These are phyloP conservation scores for Orius laevigatus DNA, from an alignment of 1,140 invertebrate genomes.

Conservation along the genomic window DNA sequence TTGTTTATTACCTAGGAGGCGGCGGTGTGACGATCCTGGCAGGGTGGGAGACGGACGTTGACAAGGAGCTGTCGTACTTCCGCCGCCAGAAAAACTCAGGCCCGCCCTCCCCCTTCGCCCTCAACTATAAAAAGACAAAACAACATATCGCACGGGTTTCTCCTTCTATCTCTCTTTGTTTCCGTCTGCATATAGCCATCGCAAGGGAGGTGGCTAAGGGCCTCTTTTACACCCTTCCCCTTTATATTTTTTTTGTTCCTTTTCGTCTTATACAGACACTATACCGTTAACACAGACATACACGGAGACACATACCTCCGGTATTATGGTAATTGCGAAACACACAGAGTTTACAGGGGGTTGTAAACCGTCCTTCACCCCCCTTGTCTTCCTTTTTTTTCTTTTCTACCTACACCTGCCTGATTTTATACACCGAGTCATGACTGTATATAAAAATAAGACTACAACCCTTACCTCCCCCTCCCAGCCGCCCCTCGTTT, in stretches of 20 bases:
- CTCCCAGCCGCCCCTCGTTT: not conserved
- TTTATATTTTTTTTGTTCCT: no score
- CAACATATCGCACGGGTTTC: slow-evolving; percentile 4
- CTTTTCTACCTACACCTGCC: slow-evolving; percentile 7
- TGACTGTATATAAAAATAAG: slow-evolving; percentile 11
- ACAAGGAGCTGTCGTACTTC: no score
- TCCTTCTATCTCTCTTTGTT: not conserved
- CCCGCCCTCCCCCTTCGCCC: no score
- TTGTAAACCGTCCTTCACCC: no score
- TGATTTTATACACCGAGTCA: slow-evolving; percentile 11
- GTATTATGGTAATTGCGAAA: slow-evolving; percentile 11
- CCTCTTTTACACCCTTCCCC: no score
- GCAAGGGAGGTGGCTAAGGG: no score
- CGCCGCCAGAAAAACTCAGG: no score
- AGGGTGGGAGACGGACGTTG: no score
- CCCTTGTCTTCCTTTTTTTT: slow-evolving; percentile 1
- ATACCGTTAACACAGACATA: no score
- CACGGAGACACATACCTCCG: not conserved
- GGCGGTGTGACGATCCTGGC: no score
- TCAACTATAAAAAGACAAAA: slow-evolving; percentile 10
- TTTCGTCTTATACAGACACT: no score
- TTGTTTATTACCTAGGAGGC: no score
- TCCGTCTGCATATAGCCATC: slow-evolving; percentile 4
- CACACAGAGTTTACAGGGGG: slow-evolving; percentile 6
- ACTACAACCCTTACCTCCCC: not conserved